These are phyloP conservation scores for Eilema griseolum DNA, from an alignment of 2,888 invertebrate genomes.

Conservation along the genomic window DNA sequence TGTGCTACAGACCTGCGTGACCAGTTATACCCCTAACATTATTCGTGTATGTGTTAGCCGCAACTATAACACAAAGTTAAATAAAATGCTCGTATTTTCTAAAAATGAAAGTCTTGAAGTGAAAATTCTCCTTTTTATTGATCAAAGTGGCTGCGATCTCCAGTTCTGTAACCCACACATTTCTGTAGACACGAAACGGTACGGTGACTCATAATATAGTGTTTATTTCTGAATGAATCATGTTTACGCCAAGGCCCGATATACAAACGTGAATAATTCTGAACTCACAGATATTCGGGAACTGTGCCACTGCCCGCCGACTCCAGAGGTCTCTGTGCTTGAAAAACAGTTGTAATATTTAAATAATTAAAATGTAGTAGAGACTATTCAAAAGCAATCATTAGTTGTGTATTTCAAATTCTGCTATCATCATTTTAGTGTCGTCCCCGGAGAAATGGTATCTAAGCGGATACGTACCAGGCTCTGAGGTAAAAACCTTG, in stretches of 20 bases:
- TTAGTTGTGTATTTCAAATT: no score
- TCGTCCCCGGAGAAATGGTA: no score
- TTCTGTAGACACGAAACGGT: conserved; percentile 39
- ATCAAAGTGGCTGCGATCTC: conserved; percentile 1
- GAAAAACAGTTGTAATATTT: not conserved
- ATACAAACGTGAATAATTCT: conserved; percentile 55
- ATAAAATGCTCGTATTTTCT: not conserved
- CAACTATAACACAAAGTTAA: not conserved
- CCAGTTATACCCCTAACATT: not conserved
- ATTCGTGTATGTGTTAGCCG: not conserved
- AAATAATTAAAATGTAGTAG: no score
- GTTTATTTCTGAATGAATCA: conserved; percentile 64
- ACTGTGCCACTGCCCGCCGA: not conserved
- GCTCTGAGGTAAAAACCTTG: no score
- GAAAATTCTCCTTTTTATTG: not conserved
- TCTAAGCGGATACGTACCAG: no score
- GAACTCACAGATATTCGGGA: not conserved
- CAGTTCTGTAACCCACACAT: conserved; percentile 39
- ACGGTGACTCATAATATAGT: conserved; percentile 53
- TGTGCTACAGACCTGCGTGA: no score
- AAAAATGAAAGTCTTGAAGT: not conserved
- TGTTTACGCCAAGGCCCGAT: conserved; percentile 50
- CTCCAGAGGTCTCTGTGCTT: not conserved
- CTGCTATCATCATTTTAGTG: no score
- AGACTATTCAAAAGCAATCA: no score